These are phyloP conservation scores for Nomada lathburiana DNA, from an alignment of 2,888 invertebrate genomes.

Conservation along the genomic window DNA sequence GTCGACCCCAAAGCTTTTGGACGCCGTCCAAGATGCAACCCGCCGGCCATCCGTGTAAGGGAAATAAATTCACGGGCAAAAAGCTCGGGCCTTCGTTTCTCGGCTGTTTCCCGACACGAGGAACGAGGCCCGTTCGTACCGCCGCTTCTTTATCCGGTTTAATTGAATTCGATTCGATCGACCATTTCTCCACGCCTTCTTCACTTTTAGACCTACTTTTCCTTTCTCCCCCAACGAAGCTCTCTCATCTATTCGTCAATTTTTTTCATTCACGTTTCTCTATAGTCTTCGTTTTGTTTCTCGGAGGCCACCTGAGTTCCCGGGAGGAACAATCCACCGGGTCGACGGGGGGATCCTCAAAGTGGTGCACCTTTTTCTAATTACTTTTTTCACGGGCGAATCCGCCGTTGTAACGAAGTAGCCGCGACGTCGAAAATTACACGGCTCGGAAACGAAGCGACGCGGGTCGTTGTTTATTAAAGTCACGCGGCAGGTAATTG, in stretches of 20 bases:
- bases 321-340: too few species aligned
- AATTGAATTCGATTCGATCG: slow-evolving; percentile 33
- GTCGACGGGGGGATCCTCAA: too few species aligned
- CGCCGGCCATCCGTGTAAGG: slow-evolving; percentile 42
- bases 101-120: slow-evolving; percentile 42
- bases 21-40: slow-evolving; percentile 44
- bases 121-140: not conserved
- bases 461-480: not conserved
- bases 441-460: too few species aligned
- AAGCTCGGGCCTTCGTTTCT: slow-evolving; percentile 15
- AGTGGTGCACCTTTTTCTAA: too few species aligned
- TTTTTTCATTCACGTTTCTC: too few species aligned
- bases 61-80: slow-evolving; percentile 63
- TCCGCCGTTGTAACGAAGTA: not conserved
- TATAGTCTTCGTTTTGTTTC: too few species aligned
- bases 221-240: not conserved
- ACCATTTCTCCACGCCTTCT: not conserved
- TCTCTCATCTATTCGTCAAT: not conserved
- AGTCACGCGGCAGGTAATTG: not conserved
- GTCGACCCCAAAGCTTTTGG: slow-evolving; percentile 54
- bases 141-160: slow-evolving; percentile 2
- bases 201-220: slow-evolving; percentile 7
- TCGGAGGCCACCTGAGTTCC: too few species aligned
- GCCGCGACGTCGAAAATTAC: not conserved
- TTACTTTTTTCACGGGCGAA: too few species aligned